Base-by-base conservation (phyloP, 2,888 invertebrate genomes). In the Pandemis heparana region DNA sequence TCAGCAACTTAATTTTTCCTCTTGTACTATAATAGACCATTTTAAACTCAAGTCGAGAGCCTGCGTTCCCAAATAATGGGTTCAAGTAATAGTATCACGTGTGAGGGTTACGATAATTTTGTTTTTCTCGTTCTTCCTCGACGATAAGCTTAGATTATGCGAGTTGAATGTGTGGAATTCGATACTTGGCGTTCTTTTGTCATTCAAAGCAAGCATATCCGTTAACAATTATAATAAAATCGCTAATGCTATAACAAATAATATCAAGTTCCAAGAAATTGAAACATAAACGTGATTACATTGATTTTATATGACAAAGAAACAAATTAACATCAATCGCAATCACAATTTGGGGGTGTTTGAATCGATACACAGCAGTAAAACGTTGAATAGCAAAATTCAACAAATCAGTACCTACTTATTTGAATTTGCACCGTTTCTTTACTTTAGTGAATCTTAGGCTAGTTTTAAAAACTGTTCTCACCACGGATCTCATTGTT, bases 231-330 rank as follows among this genome's bases (percentile, higher is more conserved):
- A 48, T n/a, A 5, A 23, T 23, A 5, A 23, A 12, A 23, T 56
- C 10, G 23, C 23, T 12, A 5, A 1, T 12, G 56, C 6, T 23
- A 3, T 64, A 64, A 39, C 18, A 53, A 53, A 14, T 32, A 39
- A 48, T 46, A 62, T 46, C 38, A n/a, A 16, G 48, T 64, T 64
- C 64, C 16, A 23, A 64, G 64, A 64, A 64, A 64, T 64, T 64
- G 64, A 32, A 64, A 64, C 18, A 12, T 63, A 64, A 64, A 64
- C 64, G 64, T 64, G 46, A 64, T 46, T 32, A 64, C 14, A 14
- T 32, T 46, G 43, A 46, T 23, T 46, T 23, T 46, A 23, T 46
- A 41, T 32, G 23, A 64, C 23, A 32, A 32, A 46, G 46, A 64
- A 64, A 64, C 32, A 41, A 41, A 8, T 9, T 41, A 41, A 8